Evolutionary conservation across 2,113 vertebrate species (phyloP), one percentile per base, ranked within the genome.

Genomic region (Isurus oxyrinchus): DNA sequence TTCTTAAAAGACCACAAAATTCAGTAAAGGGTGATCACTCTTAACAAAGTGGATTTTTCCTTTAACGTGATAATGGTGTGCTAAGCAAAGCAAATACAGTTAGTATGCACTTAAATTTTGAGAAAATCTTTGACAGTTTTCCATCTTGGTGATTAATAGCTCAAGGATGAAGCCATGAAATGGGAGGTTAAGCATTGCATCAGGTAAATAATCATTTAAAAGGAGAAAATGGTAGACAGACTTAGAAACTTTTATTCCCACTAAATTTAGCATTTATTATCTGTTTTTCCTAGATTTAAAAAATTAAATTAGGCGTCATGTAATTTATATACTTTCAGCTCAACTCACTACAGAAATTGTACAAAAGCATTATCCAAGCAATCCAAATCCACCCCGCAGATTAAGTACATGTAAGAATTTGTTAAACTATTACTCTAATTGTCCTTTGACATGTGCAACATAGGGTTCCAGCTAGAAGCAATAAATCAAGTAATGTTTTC

Each of bases 401-500:
- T 10, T 69, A 95, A 66, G 14, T 25, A 53, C 49, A 53, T 53
- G 8, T 95, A 40, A 40, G 40, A 84, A 44, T 59, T 91, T 91
- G 5, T 95, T 72, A 55, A 35, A 53, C 3, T 55, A 16, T 63
- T 53, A 55, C 44, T 95, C 40, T 49, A 53, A 49, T 69, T 95
- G 44, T 49, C 49, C 66, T 95, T 95, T 16, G 23, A 25, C 25
- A 69, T 76, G 66, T 72, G 44, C 23, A 95, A 27, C 11, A 31
- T 76, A 95, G 66, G 6, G 53, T 95, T 14, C 59, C 35, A 66
- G 59, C 11, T 91, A n/a, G n/a, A 59, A 10, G 8, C 13, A 72
- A 72, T 95, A 10, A n/a, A 67, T 95, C 94, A 95, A 59, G 53
- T 72, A 95, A 95, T 76, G 4, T 35, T 95, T 95, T 76, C 49